Evolutionary conservation across 2,888 invertebrate species (phyloP), one percentile per base, ranked within the genome.

Genomic region (Luperina nickerlii): DNA sequence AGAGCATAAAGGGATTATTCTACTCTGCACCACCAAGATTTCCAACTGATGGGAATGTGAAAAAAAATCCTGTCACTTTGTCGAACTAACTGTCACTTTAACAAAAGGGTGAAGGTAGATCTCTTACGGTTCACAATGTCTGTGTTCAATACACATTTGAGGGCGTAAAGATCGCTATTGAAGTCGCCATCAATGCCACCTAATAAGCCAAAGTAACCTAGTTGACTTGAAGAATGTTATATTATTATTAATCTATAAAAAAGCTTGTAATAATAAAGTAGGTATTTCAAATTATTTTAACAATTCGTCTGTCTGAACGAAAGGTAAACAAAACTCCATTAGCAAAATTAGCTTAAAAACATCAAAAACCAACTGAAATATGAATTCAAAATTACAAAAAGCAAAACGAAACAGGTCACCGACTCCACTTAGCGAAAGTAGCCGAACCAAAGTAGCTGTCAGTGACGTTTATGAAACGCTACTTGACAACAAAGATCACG

Each of bases 401-500:
- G 45, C 45, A 63, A 27, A 77, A 45, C 20, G 15, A 74, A 68
- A 20, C 24, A 54, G 62, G 63, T 69, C 83, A 63, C 54, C 18
- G 63, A 24, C 27, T 13, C 20, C 32, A 76, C 63, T 81, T 20
- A 76, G 48, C 11, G 20, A 20, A 62, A 69, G 76, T 82, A 68
- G 45, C 38, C 13, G 57, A 63, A 62, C n/a, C 45, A 20, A 80
- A 63, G 83, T 48, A 57, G 18, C n/a, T 32, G 66, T 45, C 45
- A 27, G 57, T 74, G 66, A 32, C 20, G 32, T 51, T 76, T 71
- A 45, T 62, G 38, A 70, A 67, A 71, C 51, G 48, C 42, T 32
- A 27, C 60, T 71, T 65, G 45, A 72, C 45, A 65, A 51, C 63
- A 74, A 71, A 74, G 65, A 77, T 72, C 71, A 48, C 74, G 68